These are phyloP conservation scores for Cyanoderma ruficeps DNA, from an alignment of 2,113 vertebrate genomes.

Conservation along the genomic window DNA sequence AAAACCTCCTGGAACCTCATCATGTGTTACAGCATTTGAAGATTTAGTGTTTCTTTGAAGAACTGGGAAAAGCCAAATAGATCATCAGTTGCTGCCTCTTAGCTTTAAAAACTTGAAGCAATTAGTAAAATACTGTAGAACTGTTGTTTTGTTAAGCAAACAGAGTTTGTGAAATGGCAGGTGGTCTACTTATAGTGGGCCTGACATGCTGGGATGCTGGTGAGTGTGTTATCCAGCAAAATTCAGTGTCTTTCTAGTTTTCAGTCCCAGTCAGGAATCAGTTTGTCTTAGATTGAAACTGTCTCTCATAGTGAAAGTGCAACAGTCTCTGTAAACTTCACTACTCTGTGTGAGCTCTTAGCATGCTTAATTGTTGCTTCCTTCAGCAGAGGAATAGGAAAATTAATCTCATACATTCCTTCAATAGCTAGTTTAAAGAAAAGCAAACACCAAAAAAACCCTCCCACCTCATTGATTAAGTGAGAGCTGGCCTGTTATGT, in stretches of 20 bases:
- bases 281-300: neutral
- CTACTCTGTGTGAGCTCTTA: neutral
- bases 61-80: neutral
- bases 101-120: neutral
- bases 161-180: neutral
- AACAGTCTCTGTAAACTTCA: neutral
- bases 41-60: neutral
- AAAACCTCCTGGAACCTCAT: neutral
- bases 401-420: neutral
- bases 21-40: neutral
- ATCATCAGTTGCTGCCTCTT: neutral
- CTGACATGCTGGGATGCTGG: neutral
- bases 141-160: neutral
- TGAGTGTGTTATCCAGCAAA: accelerated
- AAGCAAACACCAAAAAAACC: neutral
- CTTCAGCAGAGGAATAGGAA: neutral
- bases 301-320: neutral
- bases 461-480: neutral
- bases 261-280: neutral
- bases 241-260: neutral
- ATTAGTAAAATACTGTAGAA: neutral
- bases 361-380: neutral
- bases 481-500: neutral
- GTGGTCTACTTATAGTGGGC: accelerated
- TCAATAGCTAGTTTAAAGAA: neutral